Evolutionary conservation across 2,797 vertebrate genomes (phyloP), one percentile per base, ranked within the genome.

Genomic region (Trachops cirrhosus): DNA sequence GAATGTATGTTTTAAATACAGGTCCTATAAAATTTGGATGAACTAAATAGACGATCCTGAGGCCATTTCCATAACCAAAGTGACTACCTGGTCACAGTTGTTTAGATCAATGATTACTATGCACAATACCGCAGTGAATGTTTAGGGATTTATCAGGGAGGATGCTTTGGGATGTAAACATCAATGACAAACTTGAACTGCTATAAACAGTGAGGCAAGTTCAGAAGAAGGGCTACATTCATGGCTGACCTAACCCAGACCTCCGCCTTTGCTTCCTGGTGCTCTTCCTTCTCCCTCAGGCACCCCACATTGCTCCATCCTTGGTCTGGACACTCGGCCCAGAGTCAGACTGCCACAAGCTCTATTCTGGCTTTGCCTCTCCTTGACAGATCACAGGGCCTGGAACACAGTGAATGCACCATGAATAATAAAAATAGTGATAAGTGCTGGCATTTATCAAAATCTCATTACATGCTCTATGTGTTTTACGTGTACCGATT

Each of bases 1-100:
- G 44, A 94, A 86, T 92, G 67, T 21, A 22, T 79, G 54, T 29
- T n/a, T 91, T 71, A 80, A 86, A 85, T 48, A 48, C 41, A 41
- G 21, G 74, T 92, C 39, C 10, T 68, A 5, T 86, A 34, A 80
- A 74, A 73, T 32, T 74, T 67, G 32, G 46, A 59, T 21, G 32
- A 86, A 82, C 8, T 67, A 73, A 82, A 73, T 50, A 24, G 34
- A 5, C 44, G 88, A 91, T 82, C 34, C 37, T 16, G 21, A 77
- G 54, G 24, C 12, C 50, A 77, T 95, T 93, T 74, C 11, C 9
- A 37, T 62, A 54, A 64, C 18, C 68, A 46, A 79, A 93, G 19
- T 57, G 83, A 41, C 50, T 9, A 79, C 9, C 50, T 54, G 26
- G 29, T 29, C 59, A 37, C 10, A 37, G 46, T 46, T 48, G 46